These are phyloP conservation scores for Myiopsitta monachus DNA, from an alignment of 2,113 vertebrate genomes.

Conservation along the genomic window DNA sequence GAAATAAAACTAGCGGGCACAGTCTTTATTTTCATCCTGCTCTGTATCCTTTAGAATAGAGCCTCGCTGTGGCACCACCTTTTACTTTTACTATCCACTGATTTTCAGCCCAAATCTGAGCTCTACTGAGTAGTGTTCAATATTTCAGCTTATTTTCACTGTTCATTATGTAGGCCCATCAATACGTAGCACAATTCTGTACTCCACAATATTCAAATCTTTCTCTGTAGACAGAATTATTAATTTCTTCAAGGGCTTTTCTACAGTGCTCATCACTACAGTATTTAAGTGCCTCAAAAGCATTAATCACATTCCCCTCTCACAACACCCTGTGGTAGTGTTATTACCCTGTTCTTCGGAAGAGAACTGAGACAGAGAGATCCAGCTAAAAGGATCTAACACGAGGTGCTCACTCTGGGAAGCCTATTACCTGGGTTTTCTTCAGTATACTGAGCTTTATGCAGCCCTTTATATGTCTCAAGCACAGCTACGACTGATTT, in stretches of 20 bases:
- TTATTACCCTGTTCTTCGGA: background rate
- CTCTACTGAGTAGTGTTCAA: background rate
- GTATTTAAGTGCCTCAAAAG: constrained; percentile 14
- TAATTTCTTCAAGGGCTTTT: constrained; percentile 9
- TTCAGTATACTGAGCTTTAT: background rate
- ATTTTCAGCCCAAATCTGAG: background rate
- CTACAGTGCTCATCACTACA: background rate
- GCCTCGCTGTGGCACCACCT: background rate
- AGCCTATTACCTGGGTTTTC: background rate
- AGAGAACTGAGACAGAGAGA: background rate
- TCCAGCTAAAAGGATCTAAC: constrained; percentile 19
- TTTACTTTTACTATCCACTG: background rate
- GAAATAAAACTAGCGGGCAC: background rate
- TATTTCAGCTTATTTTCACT: background rate
- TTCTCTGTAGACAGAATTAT: background rate
- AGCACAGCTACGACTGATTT: background rate
- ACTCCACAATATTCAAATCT: background rate
- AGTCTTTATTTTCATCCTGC: background rate
- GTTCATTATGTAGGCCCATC: background rate
- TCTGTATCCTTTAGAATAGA: background rate
- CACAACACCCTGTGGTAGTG: background rate
- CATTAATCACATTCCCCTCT: background rate
- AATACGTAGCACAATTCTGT: background rate
- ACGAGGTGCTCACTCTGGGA: background rate
- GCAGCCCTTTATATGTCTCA: background rate